Evolutionary conservation across 2,113 vertebrate genomes (phyloP).

Genomic region (Tinamus guttatus): DNA sequence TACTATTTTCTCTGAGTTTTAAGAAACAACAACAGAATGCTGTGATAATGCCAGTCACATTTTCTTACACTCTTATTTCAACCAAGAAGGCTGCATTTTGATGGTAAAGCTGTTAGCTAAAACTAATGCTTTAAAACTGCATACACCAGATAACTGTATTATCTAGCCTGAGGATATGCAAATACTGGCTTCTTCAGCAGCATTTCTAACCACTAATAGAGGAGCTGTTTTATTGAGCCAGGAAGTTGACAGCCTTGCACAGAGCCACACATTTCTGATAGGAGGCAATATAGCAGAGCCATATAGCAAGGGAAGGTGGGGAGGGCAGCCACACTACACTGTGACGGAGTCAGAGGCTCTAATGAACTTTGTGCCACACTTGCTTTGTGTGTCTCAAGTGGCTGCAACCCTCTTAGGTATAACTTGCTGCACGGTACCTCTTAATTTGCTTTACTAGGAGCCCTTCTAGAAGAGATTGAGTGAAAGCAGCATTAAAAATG

Average conservation of each 20-base stretch:
- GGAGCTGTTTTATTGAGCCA: not conserved
- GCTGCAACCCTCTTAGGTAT: rapidly evolving
- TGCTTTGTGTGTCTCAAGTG: not conserved
- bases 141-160: not conserved
- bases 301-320: rapidly evolving
- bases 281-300: not conserved
- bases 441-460: not conserved
- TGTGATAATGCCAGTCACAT: not conserved
- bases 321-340: not conserved
- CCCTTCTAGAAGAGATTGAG: not conserved
- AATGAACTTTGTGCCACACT: not conserved
- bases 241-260: rapidly evolving
- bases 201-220: not conserved
- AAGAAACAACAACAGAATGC: not conserved
- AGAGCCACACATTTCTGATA: not conserved
- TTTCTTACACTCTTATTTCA: not conserved
- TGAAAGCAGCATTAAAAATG: not conserved
- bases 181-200: not conserved
- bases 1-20: not conserved
- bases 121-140: too few relatives aligned
- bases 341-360: not conserved
- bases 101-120: not conserved
- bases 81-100: not conserved
- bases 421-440: rapidly evolving
- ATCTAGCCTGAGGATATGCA: not conserved